A percentile compares a stretch with the other conserved stretches of the same genome.
Conservation (phyloP, 2,113 vertebrate genomes). For the Spermophilus dauricus region DNA sequence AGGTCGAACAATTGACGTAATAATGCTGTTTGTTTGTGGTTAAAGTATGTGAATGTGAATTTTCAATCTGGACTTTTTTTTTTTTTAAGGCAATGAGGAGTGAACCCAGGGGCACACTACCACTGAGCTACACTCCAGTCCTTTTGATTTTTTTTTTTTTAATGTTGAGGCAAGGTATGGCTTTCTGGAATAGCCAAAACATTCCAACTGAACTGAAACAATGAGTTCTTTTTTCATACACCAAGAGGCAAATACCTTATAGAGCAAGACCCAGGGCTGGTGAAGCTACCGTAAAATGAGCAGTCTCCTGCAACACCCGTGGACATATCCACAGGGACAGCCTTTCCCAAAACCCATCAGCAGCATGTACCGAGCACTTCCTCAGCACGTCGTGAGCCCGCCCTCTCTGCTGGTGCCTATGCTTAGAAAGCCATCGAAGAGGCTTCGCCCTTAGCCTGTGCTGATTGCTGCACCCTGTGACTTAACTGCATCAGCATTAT, state of each 20-base stretch:
- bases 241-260: not conserved
- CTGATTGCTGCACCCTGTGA: not conserved
- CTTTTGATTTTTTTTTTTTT: too few species aligned
- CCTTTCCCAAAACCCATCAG: not conserved
- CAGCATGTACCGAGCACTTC: not conserved
- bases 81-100: too few species aligned
- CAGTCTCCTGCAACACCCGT: not conserved
- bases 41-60: too few species aligned
- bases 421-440: not conserved
- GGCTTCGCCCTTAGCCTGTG: not conserved
- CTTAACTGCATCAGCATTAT: fast-evolving
- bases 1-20: too few species aligned
- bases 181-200: not conserved
- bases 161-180: too few species aligned
- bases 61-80: too few species aligned
- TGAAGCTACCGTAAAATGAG: not conserved
- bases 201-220: not conserved
- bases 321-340: not conserved
- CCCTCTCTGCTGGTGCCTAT: too few species aligned
- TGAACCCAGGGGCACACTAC: too few species aligned
- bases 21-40: too few species aligned
- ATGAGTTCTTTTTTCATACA: not conserved
- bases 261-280: not conserved
- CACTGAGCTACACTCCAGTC: too few species aligned
- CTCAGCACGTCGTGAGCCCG: not conserved